These are phyloP conservation scores for Nibea albiflora DNA, from an alignment of 2,113 vertebrate genomes.

Conservation along the genomic window DNA sequence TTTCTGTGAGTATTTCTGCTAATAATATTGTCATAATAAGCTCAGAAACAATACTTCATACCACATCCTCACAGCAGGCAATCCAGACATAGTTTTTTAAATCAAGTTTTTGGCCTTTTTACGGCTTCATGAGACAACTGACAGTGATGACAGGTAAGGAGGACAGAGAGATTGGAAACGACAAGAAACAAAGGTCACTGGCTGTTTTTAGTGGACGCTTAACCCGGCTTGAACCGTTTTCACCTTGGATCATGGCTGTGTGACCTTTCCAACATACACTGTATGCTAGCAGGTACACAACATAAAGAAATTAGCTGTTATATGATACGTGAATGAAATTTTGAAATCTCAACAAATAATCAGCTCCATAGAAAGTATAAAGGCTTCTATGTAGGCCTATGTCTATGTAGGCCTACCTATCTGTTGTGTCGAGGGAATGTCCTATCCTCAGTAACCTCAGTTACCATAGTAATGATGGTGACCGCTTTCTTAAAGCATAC, in stretches of 20 bases:
- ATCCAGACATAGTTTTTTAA: not conserved
- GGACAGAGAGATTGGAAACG: not conserved
- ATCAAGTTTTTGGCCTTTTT: not conserved
- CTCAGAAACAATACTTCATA: not conserved
- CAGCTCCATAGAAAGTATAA: too few relatives aligned
- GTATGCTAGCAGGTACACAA: not conserved
- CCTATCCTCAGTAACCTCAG: too few relatives aligned
- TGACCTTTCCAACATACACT: not conserved
- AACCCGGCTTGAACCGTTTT: not conserved
- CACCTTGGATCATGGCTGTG: not conserved
- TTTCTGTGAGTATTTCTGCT: slow-evolving; percentile 88
- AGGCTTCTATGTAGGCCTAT: too few relatives aligned
- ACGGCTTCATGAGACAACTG: not conserved
- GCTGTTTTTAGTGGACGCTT: too few relatives aligned
- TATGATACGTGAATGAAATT: not conserved
- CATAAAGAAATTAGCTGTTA: not conserved
- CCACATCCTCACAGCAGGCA: not conserved
- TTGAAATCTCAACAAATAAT: not conserved
- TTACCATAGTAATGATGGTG: too few relatives aligned
- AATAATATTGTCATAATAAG: not conserved
- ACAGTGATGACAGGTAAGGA: not conserved
- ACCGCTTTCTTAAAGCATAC: too few relatives aligned
- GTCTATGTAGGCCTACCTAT: too few relatives aligned
- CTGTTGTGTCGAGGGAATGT: too few relatives aligned
- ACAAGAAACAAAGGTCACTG: not conserved